Conservation (phyloP, 1,140 invertebrate genomes). For the Amphibalanus amphitrite region DNA sequence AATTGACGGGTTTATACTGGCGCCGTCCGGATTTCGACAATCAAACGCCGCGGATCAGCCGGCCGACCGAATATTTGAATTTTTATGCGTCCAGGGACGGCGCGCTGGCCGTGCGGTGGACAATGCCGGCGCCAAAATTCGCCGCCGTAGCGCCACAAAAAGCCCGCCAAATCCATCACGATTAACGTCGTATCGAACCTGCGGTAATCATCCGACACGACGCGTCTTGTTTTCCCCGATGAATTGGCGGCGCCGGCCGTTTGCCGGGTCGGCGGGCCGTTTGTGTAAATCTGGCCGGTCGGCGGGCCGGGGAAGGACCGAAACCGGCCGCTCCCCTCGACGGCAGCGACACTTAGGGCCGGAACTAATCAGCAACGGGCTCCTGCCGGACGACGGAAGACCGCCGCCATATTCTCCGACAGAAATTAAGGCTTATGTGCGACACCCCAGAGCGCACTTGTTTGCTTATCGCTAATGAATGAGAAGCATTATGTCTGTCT, state of each 20-base stretch:
- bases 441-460: background rate
- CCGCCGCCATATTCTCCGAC: background rate
- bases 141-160: background rate
- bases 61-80: background rate
- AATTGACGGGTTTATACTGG: background rate
- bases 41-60: background rate
- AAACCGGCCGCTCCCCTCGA: too few relatives aligned
- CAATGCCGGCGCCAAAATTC: background rate
- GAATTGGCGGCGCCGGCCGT: background rate
- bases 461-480: conserved; percentile 2
- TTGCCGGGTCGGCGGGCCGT: background rate
- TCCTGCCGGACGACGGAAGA: background rate
- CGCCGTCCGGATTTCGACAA: background rate
- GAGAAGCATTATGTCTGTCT: background rate
- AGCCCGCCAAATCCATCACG: background rate
- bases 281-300: background rate
- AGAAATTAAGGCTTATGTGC: conserved; percentile 1
- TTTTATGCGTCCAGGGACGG: background rate
- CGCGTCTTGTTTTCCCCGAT: background rate
- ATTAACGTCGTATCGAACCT: background rate
- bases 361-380: background rate
- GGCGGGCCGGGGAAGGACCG: too few relatives aligned
- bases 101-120: background rate
- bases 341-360: background rate
- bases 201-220: background rate